A percentile compares a stretch with the other conserved stretches of the same genome.
These are phyloP conservation scores for Clusia tigrina DNA, from an alignment of 2,888 invertebrate species.

Conservation along the genomic window DNA sequence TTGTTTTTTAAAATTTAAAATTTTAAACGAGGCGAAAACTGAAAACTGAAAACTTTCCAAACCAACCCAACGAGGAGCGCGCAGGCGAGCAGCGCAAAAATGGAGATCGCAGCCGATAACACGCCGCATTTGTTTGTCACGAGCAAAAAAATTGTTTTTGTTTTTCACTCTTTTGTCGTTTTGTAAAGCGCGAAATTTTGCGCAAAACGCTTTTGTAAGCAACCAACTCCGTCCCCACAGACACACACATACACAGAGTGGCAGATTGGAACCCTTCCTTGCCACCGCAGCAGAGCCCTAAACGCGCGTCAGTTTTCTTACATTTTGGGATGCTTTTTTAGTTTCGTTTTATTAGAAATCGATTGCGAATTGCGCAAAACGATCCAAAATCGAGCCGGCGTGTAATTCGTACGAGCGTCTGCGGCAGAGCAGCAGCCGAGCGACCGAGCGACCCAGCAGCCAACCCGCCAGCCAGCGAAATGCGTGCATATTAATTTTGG, in stretches of 20 bases:
- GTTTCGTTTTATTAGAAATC: slow-evolving; percentile 52
- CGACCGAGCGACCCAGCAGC: neutral
- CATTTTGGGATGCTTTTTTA: slow-evolving; percentile 47
- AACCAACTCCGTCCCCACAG: neutral
- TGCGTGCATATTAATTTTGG: slow-evolving; percentile 60
- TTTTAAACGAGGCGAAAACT: slow-evolving; percentile 55
- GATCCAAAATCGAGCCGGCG: slow-evolving; percentile 37
- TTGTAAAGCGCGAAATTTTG: slow-evolving; percentile 43
- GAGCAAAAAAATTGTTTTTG: slow-evolving; percentile 42
- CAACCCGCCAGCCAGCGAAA: slow-evolving; percentile 40
- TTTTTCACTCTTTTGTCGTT: slow-evolving; percentile 30
- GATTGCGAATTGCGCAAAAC: slow-evolving; percentile 52
- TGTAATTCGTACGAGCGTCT: no score
- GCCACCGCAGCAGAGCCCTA: slow-evolving; percentile 46
- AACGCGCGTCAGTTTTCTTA: slow-evolving; percentile 54
- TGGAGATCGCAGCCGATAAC: slow-evolving; percentile 59
- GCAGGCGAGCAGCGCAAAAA: slow-evolving; percentile 48
- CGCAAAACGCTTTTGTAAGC: slow-evolving; percentile 39
- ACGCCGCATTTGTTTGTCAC: slow-evolving; percentile 63
- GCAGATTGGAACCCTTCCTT: neutral
- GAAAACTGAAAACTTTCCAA: slow-evolving; percentile 58
- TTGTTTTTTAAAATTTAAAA: slow-evolving; percentile 47
- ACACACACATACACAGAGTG: neutral
- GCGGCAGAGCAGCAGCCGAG: neutral
- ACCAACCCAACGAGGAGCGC: slow-evolving; percentile 33